phyloP scores from a whole-genome alignment of 2,888 invertebrate genomes.

The Zaprionus lineosus region DNA sequence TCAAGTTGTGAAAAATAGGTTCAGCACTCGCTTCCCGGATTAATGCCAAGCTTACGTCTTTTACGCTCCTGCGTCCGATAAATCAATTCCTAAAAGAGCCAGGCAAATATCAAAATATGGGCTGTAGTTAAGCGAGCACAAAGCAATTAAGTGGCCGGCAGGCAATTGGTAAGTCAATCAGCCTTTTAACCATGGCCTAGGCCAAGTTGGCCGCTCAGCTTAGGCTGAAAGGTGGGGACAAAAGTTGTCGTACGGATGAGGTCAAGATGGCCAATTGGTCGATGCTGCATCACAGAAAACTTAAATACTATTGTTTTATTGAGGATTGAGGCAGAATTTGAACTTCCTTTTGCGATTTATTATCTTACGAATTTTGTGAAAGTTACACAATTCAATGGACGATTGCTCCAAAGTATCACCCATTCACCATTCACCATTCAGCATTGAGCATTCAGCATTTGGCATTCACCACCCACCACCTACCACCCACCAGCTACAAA shows the following conservation, averaged over 20 bases:
- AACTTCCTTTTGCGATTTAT: conserved; percentile 49
- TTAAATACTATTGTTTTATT: conserved; percentile 51
- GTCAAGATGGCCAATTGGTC: too few relatives aligned
- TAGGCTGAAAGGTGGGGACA: not conserved
- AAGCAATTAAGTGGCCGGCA: conserved; percentile 60
- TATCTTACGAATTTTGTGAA: conserved; percentile 57
- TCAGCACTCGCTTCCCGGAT: too few relatives aligned
- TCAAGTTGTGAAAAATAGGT: too few relatives aligned
- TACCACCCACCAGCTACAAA: not conserved
- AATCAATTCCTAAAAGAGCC: too few relatives aligned
- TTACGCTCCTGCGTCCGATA: too few relatives aligned
- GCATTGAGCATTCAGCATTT: too few relatives aligned
- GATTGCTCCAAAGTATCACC: conserved; percentile 14
- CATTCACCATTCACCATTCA: too few relatives aligned
- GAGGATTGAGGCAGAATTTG: conserved; percentile 29
- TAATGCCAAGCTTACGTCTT: too few relatives aligned
- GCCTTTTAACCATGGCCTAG: conserved; percentile 56
- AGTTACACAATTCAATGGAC: conserved; percentile 61
- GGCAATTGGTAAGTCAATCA: conserved; percentile 67
- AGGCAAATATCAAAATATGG: conserved; percentile 15
- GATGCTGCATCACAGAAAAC: conserved; percentile 10
- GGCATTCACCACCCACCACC: not conserved
- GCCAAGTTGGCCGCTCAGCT: not conserved
- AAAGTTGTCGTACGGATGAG: not conserved
- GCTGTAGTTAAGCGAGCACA: conserved; percentile 41